Evolutionary conservation across 2,888 invertebrate genomes (phyloP).

Genomic region (Morpho deidamia): DNA sequence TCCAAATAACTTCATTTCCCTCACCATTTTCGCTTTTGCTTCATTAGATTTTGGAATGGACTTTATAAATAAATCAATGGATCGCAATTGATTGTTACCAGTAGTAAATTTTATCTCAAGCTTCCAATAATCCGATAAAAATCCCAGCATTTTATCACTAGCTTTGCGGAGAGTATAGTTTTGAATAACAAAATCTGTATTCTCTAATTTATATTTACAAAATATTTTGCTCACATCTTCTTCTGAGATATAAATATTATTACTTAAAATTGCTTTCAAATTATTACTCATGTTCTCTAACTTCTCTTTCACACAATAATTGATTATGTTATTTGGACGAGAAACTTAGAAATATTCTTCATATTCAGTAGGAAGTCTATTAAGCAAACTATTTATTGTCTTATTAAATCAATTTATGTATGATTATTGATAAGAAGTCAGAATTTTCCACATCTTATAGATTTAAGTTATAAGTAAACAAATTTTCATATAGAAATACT

Average conservation of each 20-base stretch:
- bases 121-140: constrained; percentile 63
- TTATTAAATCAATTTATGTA: no score
- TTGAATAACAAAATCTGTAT: constrained; percentile 31
- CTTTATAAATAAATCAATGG: constrained; percentile 55
- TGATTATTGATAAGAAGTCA: no score
- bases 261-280: no score
- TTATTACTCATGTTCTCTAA: no score
- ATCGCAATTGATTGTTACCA: constrained; percentile 29
- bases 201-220: constrained; percentile 31
- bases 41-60: constrained; percentile 48
- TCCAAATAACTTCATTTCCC: constrained; percentile 49
- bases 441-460: no score
- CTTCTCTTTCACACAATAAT: no score
- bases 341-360: no score
- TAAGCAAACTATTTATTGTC: no score
- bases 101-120: constrained; percentile 40
- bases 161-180: constrained; percentile 43
- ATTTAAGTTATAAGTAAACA: no score
- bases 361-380: no score
- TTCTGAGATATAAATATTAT: background rate
- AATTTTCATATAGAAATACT: no score
- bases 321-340: no score
- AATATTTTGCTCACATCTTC: constrained; percentile 47
- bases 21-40: constrained; percentile 60
- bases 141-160: constrained; percentile 65